Percentiles rank a stretch among this genome's conserved stretches.
Evolutionary conservation across 2,888 invertebrate genomes (phyloP).

Genomic region (Tridacna gigas): DNA sequence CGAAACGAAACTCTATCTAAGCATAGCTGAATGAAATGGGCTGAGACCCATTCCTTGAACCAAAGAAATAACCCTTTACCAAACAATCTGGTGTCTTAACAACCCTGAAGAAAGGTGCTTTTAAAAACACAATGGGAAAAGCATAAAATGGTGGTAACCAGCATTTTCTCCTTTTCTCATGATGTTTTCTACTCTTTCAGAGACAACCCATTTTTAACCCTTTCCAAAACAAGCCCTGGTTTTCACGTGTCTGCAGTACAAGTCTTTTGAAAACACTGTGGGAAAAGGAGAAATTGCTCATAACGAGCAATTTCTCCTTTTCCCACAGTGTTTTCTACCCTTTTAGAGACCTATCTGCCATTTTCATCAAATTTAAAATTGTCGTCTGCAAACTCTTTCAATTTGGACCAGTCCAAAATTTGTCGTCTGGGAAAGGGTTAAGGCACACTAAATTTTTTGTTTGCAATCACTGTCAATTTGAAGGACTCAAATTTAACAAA

Average conservation of each 20-base stretch:
- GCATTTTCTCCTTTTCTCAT: conserved; percentile 3
- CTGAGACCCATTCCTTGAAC: neutral
- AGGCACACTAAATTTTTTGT: neutral
- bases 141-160: neutral
- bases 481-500: too few relatives aligned
- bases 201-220: too few relatives aligned
- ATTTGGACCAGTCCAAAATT: neutral
- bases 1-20: too few relatives aligned
- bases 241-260: too few relatives aligned
- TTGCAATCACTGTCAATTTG: too few relatives aligned
- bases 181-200: neutral
- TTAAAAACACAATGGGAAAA: neutral
- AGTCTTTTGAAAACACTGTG: neutral
- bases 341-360: neutral
- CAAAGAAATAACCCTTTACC: neutral
- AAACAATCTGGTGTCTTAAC: neutral
- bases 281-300: neutral
- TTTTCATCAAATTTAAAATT: too few relatives aligned
- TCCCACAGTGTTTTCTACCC: neutral
- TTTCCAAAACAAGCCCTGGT: too few relatives aligned
- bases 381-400: too few relatives aligned
- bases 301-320: neutral
- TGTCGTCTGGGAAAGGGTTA: neutral
- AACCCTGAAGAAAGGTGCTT: too few relatives aligned
- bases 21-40: too few relatives aligned